Evolutionary conservation across 2,113 vertebrate species (phyloP).

Genomic region (Talpa occidentalis): DNA sequence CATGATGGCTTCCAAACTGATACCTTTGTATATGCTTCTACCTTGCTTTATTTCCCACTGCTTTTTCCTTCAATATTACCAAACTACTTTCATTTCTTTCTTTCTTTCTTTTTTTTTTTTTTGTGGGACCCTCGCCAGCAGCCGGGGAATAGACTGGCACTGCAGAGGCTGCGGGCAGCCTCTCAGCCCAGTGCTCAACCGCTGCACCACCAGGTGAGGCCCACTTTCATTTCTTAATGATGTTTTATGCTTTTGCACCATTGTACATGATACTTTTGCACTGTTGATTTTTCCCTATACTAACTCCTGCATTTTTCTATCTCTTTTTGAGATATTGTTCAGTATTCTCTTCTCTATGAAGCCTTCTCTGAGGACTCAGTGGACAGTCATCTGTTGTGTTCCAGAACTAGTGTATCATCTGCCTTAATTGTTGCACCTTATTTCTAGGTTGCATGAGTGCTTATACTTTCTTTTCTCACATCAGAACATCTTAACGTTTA

Average conservation of each 20-base stretch:
- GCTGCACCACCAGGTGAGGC: no score
- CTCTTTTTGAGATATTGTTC: background rate
- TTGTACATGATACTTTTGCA: background rate
- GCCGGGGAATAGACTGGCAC: no score
- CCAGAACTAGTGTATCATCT: background rate
- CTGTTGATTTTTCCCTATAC: background rate
- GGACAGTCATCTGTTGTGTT: background rate
- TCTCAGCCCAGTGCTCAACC: no score
- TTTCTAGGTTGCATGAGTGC: background rate
- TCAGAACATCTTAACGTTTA: background rate
- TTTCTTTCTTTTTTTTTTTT: no score
- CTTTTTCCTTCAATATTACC: background rate
- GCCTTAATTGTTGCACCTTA: background rate
- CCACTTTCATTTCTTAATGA: background rate
- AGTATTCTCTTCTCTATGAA: background rate
- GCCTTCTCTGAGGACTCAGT: background rate
- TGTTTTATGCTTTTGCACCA: background rate
- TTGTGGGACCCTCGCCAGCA: no score
- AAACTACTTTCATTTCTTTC: background rate
- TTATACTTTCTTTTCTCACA: background rate
- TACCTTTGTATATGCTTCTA: background rate
- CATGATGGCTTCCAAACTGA: background rate
- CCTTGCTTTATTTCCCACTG: background rate
- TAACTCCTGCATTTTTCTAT: background rate
- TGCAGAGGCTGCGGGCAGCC: no score